A percentile compares a stretch with the other conserved stretches of the same genome.
phyloP scores from a whole-genome alignment of 2,797 vertebrate species.

The Vultur gryphus region DNA sequence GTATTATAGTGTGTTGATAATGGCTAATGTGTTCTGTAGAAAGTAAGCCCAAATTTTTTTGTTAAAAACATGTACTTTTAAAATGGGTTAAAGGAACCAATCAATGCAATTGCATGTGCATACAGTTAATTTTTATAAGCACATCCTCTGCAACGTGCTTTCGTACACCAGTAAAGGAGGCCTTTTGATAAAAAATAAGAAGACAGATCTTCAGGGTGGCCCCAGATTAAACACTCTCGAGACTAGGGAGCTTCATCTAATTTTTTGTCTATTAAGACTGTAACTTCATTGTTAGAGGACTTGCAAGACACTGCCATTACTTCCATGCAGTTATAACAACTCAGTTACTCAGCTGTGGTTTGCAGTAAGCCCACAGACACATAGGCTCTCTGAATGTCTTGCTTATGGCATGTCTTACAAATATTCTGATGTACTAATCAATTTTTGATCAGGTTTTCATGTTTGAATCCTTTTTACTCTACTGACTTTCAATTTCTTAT shows the following conservation, averaged over 20 bases:
- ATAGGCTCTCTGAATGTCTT: background rate
- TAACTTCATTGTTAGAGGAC: background rate
- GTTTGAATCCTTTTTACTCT: background rate
- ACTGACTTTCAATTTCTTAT: background rate
- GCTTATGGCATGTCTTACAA: background rate
- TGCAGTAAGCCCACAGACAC: background rate
- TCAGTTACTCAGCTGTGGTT: background rate
- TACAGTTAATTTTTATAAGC: background rate
- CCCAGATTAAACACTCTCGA: background rate
- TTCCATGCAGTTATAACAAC: background rate
- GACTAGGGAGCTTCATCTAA: background rate
- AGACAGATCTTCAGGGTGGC: background rate
- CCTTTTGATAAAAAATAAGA: background rate
- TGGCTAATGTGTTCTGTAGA: background rate
- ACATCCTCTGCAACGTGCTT: background rate
- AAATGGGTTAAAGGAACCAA: background rate
- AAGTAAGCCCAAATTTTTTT: background rate
- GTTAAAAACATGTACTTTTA: background rate
- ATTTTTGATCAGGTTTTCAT: background rate
- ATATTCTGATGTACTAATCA: background rate
- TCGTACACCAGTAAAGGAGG: background rate
- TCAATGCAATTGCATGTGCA: background rate
- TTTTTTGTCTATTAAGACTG: background rate
- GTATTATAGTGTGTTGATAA: background rate
- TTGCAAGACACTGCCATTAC: background rate